Percentiles rank a stretch among this genome's conserved stretches.
These are phyloP conservation scores for Palythoa caribaeorum DNA, from an alignment of 92 coral and sea anemone species.

Conservation along the genomic window DNA sequence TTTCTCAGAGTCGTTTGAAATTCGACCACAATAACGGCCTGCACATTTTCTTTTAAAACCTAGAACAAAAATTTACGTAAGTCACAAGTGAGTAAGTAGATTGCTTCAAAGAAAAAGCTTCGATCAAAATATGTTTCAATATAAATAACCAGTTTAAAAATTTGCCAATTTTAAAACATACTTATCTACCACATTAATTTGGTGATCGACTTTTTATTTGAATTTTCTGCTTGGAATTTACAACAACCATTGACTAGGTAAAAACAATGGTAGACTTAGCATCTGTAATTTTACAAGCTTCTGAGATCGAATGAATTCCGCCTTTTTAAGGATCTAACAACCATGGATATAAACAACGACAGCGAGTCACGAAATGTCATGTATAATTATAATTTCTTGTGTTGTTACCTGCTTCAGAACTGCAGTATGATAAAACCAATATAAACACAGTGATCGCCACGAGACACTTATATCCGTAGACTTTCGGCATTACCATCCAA, in stretches of 20 bases:
- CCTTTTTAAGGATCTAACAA: background rate
- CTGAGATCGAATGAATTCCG: no score
- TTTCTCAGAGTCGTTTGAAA: conserved; percentile 45
- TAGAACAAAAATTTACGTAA: background rate
- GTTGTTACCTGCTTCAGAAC: background rate
- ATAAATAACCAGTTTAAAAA: no score
- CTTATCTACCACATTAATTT: background rate
- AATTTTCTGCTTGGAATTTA: background rate
- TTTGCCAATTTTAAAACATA: no score
- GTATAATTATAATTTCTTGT: background rate
- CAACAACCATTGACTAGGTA: background rate
- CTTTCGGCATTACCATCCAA: background rate
- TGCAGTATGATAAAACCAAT: background rate
- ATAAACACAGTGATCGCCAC: background rate
- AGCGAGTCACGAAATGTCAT: background rate
- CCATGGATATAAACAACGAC: background rate
- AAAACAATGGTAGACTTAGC: no score
- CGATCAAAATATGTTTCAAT: no score
- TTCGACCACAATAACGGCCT: conserved; percentile 93
- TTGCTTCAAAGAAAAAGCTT: no score
- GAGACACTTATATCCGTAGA: background rate
- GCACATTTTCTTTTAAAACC: conserved; percentile 62
- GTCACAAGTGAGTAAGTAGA: background rate
- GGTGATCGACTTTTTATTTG: background rate
- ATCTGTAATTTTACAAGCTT: no score